Conservation (phyloP, 2,113 vertebrate genomes). For the Pituophis catenifer region DNA sequence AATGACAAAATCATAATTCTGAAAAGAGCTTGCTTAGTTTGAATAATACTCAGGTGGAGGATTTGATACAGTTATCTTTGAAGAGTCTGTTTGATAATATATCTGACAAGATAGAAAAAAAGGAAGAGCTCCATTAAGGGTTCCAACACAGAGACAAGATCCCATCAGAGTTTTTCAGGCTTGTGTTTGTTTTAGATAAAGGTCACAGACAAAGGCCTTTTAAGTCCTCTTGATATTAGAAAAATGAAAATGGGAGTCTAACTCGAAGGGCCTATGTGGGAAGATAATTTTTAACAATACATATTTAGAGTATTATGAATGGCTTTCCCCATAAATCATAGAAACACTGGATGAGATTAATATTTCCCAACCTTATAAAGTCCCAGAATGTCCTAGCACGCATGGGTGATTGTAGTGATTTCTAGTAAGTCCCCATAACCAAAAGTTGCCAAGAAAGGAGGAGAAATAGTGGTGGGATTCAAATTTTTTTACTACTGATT, state of each 20-base stretch:
- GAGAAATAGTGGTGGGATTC: not conserved
- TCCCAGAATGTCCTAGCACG: not conserved
- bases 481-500: too few relatives aligned
- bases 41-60: constrained; percentile 56
- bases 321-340: not conserved
- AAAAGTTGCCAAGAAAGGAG: not conserved
- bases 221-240: constrained; percentile 57
- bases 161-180: constrained; percentile 47
- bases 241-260: constrained; percentile 57
- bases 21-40: constrained; percentile 63
- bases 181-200: constrained; percentile 66
- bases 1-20: constrained; percentile 65
- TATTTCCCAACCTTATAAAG: not conserved
- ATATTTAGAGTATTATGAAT: constrained; percentile 40
- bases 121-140: constrained; percentile 53
- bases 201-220: constrained; percentile 60
- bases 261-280: constrained; percentile 57
- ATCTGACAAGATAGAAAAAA: constrained; percentile 50
- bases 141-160: constrained; percentile 41
- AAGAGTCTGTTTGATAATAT: constrained; percentile 60
- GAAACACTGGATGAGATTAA: not conserved
- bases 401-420: not conserved
- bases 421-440: not conserved
- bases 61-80: constrained; percentile 62
- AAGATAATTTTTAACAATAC: constrained; percentile 53